phyloP scores from a whole-genome alignment of 2,113 vertebrate species.

The Lynx canadensis region DNA sequence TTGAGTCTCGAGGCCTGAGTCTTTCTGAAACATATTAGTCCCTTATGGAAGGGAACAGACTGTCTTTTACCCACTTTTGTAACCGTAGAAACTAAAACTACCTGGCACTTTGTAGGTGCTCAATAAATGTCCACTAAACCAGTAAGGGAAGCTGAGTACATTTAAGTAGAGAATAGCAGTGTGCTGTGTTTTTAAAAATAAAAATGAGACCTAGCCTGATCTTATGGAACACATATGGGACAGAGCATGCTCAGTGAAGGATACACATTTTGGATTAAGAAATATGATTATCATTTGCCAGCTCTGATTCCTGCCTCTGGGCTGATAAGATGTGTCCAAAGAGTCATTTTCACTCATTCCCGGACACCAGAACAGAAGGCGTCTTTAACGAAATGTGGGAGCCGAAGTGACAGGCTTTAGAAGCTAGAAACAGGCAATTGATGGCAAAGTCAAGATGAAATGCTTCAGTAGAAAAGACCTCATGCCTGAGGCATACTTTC shows the following conservation, averaged over 20 bases:
- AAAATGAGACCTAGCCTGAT: background rate
- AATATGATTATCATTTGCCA: slow-evolving; percentile 47
- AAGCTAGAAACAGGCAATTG: slow-evolving; percentile 36
- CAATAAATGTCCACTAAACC: background rate
- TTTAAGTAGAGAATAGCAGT: background rate
- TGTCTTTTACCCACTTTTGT: background rate
- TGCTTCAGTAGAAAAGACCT: slow-evolving; percentile 57
- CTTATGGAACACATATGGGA: background rate
- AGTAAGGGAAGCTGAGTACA: background rate
- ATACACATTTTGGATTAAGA: slow-evolving; percentile 28
- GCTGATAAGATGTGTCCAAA: slow-evolving; percentile 51
- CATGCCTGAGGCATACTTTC: background rate
- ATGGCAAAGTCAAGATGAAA: slow-evolving; percentile 71
- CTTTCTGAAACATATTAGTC: background rate
- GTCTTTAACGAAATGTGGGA: slow-evolving; percentile 52
- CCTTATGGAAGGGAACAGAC: background rate
- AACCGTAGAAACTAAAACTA: background rate
- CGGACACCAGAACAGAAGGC: background rate
- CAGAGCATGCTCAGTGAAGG: slow-evolving; percentile 26
- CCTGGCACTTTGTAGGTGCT: background rate
- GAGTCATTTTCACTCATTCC: slow-evolving; percentile 20
- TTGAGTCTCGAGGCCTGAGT: background rate
- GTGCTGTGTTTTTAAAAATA: background rate
- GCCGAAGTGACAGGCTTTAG: slow-evolving; percentile 48
- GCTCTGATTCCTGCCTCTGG: slow-evolving; percentile 47